Evolutionary conservation across 2,113 vertebrate species (phyloP).

Genomic region (Perca flavescens): DNA sequence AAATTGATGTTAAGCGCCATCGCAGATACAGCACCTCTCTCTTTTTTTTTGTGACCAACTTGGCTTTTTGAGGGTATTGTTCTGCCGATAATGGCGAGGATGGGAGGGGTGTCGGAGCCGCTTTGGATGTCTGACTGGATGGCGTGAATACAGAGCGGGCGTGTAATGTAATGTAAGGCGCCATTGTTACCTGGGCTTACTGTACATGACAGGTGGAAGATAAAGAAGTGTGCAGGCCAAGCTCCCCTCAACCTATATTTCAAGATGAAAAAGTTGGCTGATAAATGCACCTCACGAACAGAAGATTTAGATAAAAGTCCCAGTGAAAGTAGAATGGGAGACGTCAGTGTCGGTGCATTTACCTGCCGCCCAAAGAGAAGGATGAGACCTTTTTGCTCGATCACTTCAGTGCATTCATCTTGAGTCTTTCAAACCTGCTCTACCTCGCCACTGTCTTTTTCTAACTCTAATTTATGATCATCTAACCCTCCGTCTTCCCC

Average conservation of each 20-base stretch:
- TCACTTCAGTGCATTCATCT: conserved; percentile 26
- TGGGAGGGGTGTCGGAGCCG: conserved; percentile 43
- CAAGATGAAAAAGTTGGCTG: conserved; percentile 61
- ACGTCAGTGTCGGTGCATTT: conserved; percentile 56
- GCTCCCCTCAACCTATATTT: conserved; percentile 44
- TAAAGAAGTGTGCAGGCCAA: conserved; percentile 63
- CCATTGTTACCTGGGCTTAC: conserved; percentile 78
- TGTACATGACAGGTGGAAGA: conserved; percentile 74
- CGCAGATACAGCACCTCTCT: conserved; percentile 43
- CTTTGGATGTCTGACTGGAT: conserved; percentile 68
- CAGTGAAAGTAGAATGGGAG: conserved; percentile 37
- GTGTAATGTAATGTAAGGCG: conserved; percentile 72
- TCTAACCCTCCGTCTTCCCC: background rate
- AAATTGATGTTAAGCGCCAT: conserved; percentile 82
- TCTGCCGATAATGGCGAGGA: conserved; percentile 75
- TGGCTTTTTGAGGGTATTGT: conserved; percentile 76
- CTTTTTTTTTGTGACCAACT: conserved; percentile 58
- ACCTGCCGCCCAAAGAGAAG: conserved; percentile 31
- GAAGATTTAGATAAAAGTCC: conserved; percentile 67
- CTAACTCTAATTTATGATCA: conserved; percentile 36
- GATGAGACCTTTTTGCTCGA: conserved; percentile 51
- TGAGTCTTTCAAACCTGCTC: conserved; percentile 10
- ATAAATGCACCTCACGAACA: conserved; percentile 61
- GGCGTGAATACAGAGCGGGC: conserved; percentile 54
- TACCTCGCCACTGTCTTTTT: background rate